Conservation (phyloP, 2,797 vertebrate genomes). For the Anas georgica region DNA sequence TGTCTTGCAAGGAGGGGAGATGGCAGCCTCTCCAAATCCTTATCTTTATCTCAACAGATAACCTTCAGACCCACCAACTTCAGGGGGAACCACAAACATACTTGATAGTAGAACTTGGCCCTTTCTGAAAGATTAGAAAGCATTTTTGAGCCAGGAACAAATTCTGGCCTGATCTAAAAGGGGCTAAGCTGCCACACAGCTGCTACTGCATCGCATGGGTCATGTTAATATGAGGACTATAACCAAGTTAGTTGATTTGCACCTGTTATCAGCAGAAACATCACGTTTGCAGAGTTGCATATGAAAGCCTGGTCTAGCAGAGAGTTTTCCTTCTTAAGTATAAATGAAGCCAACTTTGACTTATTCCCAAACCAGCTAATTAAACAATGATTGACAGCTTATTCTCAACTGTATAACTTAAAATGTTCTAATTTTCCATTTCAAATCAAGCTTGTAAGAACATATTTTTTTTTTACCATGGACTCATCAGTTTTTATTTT, state of each 20-base stretch:
- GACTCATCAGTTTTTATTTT: constrained; percentile 24
- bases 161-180: not conserved
- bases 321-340: not conserved
- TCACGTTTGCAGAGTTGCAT: not conserved
- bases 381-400: constrained; percentile 8
- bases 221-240: not conserved
- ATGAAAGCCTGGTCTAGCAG: not conserved
- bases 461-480: not conserved
- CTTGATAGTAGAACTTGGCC: not conserved
- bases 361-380: not conserved
- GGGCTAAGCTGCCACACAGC: not conserved
- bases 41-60: not conserved
- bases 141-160: not conserved
- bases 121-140: not conserved
- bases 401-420: not conserved
- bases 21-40: not conserved
- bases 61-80: not conserved
- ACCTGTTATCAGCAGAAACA: not conserved
- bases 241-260: not conserved
- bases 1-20: not conserved
- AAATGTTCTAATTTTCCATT: constrained; percentile 23
- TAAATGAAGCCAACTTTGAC: not conserved
- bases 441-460: not conserved
- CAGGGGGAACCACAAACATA: not conserved
- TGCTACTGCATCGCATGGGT: not conserved